phyloP scores from a whole-genome alignment of 2,888 invertebrate genomes.

The Podabrus alpinus region DNA sequence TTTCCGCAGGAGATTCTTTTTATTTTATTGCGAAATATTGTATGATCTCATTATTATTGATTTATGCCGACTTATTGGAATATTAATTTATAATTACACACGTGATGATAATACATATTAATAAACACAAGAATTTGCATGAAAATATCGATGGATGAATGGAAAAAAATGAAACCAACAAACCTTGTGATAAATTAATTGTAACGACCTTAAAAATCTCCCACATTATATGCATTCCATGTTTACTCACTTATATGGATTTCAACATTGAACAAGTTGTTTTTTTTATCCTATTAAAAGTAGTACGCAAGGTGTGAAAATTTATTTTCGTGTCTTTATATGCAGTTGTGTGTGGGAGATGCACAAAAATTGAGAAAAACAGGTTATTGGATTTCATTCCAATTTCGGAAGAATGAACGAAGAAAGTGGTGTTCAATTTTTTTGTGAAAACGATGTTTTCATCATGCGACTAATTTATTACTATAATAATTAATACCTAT shows the following conservation, averaged over 20 bases:
- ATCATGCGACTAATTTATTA: neutral
- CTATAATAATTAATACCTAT: too few species aligned
- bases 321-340: neutral
- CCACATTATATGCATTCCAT: slow-evolving; percentile 2
- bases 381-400: neutral
- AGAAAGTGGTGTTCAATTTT: neutral
- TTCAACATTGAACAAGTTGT: slow-evolving; percentile 6
- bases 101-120: neutral
- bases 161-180: neutral
- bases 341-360: neutral
- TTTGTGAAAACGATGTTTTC: neutral
- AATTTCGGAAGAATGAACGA: neutral
- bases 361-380: neutral
- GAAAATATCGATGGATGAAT: neutral
- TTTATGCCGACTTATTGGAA: neutral
- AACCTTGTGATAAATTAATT: neutral
- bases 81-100: neutral
- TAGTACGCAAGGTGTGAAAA: slow-evolving; percentile 4
- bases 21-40: neutral
- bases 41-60: neutral
- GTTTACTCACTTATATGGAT: slow-evolving; percentile 2
- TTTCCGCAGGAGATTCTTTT: neutral
- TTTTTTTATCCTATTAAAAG: neutral
- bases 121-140: neutral
- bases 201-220: slow-evolving; percentile 2